Base-by-base conservation (phyloP, 1,140 invertebrate genomes). In the Drosophila lacteicornis region DNA sequence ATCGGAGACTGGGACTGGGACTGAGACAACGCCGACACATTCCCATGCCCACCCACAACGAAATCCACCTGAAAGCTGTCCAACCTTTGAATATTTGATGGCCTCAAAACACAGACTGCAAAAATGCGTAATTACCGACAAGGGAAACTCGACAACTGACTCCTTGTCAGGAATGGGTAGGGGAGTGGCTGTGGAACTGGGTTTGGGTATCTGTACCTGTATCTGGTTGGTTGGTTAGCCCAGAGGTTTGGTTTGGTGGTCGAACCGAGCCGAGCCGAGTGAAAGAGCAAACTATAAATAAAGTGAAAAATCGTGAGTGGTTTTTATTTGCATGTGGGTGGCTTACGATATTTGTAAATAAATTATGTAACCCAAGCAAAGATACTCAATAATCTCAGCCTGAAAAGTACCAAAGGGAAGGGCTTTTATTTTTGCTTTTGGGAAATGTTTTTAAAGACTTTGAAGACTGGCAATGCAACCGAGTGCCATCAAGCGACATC, bases 51-150 rank as follows among this genome's bases (percentile, higher is more conserved):
- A n/a, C 40, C 62, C 62, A 22, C n/a, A 56, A n/a, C 7, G 3
- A 62, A 45, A 56, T 56, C 53, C 53, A 56, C 53, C 53, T 56
- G 51, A 55, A 60, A 45, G 40, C 62, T 45, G 57, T 42, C 19
- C 46, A 27, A 30, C 42, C 58, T 19, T 38, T 78, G 40, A 78
- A 78, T 78, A 78, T 78, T 78, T 78, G 38, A 78, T 78, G 75
- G 30, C 43, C 22, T 43, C 40, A 68, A 56, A 78, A 45, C 75
- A 78, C 63, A 69, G 65, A 78, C 56, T 78, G 75, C 63, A 77
- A 78, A 76, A 78, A 61, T 78, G 75, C 65, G 63, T 78, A 78
- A 78, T 78, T 78, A 78, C 65, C 65, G 56, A 56, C 74, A 40
- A 78, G 75, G 75, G 75, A 78, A 78, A 78, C 62, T 45, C 74